Evolutionary conservation across 1,140 invertebrate genomes (phyloP).

Genomic region (Platyscapa corneri): DNA sequence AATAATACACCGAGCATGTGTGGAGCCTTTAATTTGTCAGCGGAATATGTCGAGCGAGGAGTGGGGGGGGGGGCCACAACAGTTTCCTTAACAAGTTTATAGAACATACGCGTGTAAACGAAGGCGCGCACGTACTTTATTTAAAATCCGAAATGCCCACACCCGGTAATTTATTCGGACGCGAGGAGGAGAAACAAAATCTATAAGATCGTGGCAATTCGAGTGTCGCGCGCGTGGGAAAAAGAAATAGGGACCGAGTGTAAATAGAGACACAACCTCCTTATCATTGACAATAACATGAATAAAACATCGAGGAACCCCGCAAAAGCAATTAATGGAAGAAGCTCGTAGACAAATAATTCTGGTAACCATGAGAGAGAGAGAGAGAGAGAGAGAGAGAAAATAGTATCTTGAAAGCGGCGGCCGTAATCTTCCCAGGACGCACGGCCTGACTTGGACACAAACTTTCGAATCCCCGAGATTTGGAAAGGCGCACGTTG

Average conservation of each 20-base stretch:
- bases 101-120: too few species aligned
- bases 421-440: slow-evolving; percentile 11
- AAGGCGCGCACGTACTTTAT: not conserved
- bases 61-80: too few species aligned
- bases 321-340: slow-evolving; percentile 33
- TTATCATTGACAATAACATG: slow-evolving; percentile 45
- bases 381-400: not conserved
- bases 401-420: not conserved
- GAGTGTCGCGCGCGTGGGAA: slow-evolving; percentile 28
- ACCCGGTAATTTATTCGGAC: too few species aligned
- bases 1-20: too few species aligned
- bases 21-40: too few species aligned
- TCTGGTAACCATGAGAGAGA: not conserved
- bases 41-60: too few species aligned
- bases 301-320: slow-evolving; percentile 38
- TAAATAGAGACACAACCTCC: slow-evolving; percentile 16
- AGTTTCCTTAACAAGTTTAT: too few species aligned
- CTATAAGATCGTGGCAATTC: not conserved
- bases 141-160: not conserved
- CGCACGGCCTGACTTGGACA: not conserved
- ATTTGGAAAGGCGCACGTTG: slow-evolving; percentile 40
- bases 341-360: slow-evolving; percentile 30
- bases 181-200: too few species aligned
- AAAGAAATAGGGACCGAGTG: not conserved
- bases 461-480: slow-evolving; percentile 36